phyloP scores from a whole-genome alignment of 2,888 invertebrate genomes.

The Iphiclides podalirius region DNA sequence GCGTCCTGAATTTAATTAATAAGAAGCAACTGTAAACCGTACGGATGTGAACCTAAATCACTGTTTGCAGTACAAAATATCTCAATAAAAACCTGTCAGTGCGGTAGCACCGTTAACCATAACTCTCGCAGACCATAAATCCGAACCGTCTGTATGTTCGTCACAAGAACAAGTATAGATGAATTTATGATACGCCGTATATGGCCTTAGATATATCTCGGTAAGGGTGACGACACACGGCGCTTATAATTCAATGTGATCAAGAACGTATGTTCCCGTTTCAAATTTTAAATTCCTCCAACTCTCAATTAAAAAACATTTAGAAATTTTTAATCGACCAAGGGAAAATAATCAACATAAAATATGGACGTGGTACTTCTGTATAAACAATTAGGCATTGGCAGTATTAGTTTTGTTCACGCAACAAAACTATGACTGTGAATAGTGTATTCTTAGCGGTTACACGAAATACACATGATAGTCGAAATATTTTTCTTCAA shows the following conservation, averaged over 20 bases:
- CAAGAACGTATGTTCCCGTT: not conserved
- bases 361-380: too few species aligned
- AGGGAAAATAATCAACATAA: too few species aligned
- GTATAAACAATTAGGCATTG: too few species aligned
- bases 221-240: slow-evolving; percentile 30
- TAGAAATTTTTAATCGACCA: too few species aligned
- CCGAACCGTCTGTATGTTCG: slow-evolving; percentile 42
- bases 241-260: not conserved
- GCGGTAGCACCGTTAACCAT: slow-evolving; percentile 47
- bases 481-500: too few species aligned
- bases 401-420: too few species aligned
- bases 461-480: too few species aligned
- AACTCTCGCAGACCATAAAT: slow-evolving; percentile 47
- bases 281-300: too few species aligned
- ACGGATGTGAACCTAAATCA: slow-evolving; percentile 18
- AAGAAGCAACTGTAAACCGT: slow-evolving; percentile 24
- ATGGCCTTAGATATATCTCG: slow-evolving; percentile 41
- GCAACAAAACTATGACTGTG: too few species aligned
- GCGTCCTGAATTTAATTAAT: slow-evolving; percentile 20
- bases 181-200: slow-evolving; percentile 56
- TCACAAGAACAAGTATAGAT: slow-evolving; percentile 54
- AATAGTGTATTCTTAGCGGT: too few species aligned
- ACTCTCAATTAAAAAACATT: too few species aligned
- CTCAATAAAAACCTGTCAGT: slow-evolving; percentile 52
- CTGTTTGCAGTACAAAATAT: slow-evolving; percentile 36